A percentile compares a stretch with the other conserved stretches of the same genome.
These are phyloP conservation scores for Strigamia transsilvanica DNA, from an alignment of 2,888 invertebrate genomes.

Conservation along the genomic window DNA sequence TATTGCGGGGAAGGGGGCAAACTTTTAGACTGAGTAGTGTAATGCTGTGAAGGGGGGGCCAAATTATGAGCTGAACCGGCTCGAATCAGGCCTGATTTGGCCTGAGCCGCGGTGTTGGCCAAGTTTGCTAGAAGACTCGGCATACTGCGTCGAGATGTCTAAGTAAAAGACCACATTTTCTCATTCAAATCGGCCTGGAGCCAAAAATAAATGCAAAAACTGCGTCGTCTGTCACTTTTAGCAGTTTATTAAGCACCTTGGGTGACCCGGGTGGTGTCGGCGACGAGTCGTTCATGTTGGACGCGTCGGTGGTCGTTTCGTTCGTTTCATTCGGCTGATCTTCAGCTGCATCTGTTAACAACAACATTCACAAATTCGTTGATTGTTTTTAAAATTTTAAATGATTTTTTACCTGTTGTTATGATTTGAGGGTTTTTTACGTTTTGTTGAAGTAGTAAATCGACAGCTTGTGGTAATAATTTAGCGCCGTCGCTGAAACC, in stretches of 20 bases:
- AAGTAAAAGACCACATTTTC: conserved; percentile 4
- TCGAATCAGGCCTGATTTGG: conserved; percentile 70
- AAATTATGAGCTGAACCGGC: conserved; percentile 77
- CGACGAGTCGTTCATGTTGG: background rate
- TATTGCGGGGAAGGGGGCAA: conserved; percentile 63
- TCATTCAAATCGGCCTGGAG: background rate
- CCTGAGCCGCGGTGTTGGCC: conserved; percentile 61
- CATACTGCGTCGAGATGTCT: conserved; percentile 50
- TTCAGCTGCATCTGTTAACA: conserved; percentile 14
- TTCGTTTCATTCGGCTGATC: background rate
- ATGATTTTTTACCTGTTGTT: conserved; percentile 40
- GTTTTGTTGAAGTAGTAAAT: conserved; percentile 18
- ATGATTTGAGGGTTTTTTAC: conserved; percentile 49
- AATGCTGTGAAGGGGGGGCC: conserved; percentile 67
- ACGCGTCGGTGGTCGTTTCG: background rate
- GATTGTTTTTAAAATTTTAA: background rate
- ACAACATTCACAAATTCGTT: background rate
- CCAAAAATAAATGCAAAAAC: background rate
- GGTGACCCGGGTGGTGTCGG: conserved; percentile 50
- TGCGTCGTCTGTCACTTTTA: background rate
- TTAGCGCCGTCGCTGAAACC: conserved; percentile 43
- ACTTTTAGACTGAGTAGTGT: conserved; percentile 60
- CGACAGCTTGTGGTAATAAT: conserved; percentile 27
- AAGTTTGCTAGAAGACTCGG: conserved; percentile 59
- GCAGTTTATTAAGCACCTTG: conserved; percentile 7